Evolutionary conservation across 2,888 invertebrate genomes (phyloP).

Genomic region (Chloromyia formosa): DNA sequence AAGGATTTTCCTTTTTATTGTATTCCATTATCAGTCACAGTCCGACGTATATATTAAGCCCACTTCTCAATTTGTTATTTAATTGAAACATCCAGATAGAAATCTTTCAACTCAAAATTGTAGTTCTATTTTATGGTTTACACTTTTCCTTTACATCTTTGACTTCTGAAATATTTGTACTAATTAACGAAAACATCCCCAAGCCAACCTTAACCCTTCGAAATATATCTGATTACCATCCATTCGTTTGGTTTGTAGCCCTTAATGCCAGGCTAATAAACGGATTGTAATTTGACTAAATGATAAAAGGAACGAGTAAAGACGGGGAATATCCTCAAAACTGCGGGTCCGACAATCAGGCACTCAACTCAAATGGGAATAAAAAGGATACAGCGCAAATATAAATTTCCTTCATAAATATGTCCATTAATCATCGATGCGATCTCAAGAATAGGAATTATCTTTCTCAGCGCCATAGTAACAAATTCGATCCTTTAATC

Average conservation of each 20-base stretch:
- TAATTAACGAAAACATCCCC: background rate
- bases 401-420: background rate
- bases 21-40: no score
- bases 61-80: background rate
- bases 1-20: background rate
- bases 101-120: background rate
- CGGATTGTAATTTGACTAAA: no score
- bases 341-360: background rate
- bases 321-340: background rate
- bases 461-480: background rate
- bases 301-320: background rate
- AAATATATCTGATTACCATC: background rate
- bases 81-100: background rate
- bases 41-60: no score
- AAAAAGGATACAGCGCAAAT: background rate
- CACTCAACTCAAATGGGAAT: background rate
- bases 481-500: background rate
- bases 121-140: background rate
- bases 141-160: background rate
- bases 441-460: background rate
- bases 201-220: background rate
- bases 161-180: background rate
- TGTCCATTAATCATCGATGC: background rate
- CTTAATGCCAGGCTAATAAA: background rate
- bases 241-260: background rate